Conservation (phyloP, 2,888 invertebrate species). For the Nomada flava region DNA sequence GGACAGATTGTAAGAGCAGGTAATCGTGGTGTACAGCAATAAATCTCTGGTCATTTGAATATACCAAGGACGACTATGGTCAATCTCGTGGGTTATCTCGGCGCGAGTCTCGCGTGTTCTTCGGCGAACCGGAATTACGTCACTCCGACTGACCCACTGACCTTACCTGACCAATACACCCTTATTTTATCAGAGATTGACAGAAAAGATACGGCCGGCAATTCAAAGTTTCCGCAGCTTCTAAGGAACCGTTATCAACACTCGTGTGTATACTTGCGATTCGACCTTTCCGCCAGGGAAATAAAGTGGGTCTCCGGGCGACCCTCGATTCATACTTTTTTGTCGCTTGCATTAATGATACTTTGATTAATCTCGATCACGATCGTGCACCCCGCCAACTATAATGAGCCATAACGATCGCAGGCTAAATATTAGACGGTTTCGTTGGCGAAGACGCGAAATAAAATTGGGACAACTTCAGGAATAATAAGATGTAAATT, state of each 20-base stretch:
- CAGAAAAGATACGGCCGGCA: conserved; percentile 48
- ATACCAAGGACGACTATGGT: conserved; percentile 71
- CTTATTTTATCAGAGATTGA: conserved; percentile 51
- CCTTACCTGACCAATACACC: conserved; percentile 77
- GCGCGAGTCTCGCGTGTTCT: conserved; percentile 65
- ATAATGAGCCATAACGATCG: neutral
- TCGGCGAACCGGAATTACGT: conserved; percentile 74
- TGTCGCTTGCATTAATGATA: conserved; percentile 7
- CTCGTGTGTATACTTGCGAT: neutral
- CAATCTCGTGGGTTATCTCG: conserved; percentile 74
- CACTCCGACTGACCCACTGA: conserved; percentile 79
- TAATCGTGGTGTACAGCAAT: conserved; percentile 18
- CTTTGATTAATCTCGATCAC: conserved; percentile 17
- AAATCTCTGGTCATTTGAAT: conserved; percentile 64
- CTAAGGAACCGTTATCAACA: neutral
- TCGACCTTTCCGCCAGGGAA: conserved; percentile 32
- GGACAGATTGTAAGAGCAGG: conserved; percentile 3
- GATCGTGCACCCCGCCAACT: neutral
- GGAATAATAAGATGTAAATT: no score
- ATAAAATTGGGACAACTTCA: no score
- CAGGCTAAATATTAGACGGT: neutral
- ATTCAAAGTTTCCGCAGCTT: conserved; percentile 55
- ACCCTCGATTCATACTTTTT: conserved; percentile 15
- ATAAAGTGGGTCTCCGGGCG: neutral
- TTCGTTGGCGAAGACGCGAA: no score